Conservation (phyloP, 2,888 invertebrate species). For the Pecten maximus region DNA sequence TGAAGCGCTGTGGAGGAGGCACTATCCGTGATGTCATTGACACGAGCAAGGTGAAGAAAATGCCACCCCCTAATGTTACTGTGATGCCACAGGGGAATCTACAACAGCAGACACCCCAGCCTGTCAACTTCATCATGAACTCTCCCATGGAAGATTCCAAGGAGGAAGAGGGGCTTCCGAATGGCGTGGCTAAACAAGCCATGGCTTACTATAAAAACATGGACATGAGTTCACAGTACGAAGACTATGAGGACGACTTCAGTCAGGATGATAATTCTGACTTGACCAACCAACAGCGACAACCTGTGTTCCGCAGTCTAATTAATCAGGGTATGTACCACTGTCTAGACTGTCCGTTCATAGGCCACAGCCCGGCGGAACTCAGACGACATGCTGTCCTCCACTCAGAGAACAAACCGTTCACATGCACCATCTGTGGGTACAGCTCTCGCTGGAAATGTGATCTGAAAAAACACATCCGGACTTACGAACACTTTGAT, state of each 20-base stretch:
- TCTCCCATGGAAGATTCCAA: not conserved
- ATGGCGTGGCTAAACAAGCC: not conserved
- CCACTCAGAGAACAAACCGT: conserved; percentile 81
- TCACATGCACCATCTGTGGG: conserved; percentile 77
- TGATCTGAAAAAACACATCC: conserved; percentile 81
- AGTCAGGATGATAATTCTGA: not conserved
- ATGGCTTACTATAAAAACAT: not conserved
- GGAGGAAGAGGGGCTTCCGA: not conserved
- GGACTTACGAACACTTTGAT: conserved; percentile 76
- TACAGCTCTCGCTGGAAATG: conserved; percentile 81
- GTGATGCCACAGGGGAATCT: conserved; percentile 72
- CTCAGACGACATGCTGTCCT: conserved; percentile 78
- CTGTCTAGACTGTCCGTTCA: conserved; percentile 79
- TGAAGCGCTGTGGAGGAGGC: conserved; percentile 83
- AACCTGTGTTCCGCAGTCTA: conserved; percentile 68
- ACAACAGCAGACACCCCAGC: conserved; percentile 55
- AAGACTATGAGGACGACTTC: not conserved
- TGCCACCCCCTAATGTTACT: conserved; percentile 78
- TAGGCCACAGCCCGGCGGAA: conserved; percentile 79
- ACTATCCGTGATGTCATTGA: conserved; percentile 81
- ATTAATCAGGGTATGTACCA: conserved; percentile 72
- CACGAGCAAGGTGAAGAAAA: conserved; percentile 71
- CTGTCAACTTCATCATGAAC: conserved; percentile 19
- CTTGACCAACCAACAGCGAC: conserved; percentile 44
- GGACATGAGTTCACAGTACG: not conserved